A percentile compares a stretch with the other conserved stretches of the same genome.
phyloP scores from a whole-genome alignment of 1,140 invertebrate species.

The Drosophila aff. region DNA sequence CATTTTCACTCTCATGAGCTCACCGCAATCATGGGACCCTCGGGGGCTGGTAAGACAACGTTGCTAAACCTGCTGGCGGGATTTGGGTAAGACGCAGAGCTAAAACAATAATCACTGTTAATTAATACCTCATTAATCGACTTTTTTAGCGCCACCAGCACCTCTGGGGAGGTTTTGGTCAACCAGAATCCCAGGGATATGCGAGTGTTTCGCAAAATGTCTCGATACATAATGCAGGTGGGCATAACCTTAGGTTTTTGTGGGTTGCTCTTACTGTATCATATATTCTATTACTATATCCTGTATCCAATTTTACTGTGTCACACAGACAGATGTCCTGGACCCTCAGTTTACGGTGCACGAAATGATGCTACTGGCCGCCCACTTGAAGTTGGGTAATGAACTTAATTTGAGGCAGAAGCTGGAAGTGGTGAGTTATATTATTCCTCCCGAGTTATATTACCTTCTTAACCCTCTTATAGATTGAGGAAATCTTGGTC shows the following conservation, averaged over 20 bases:
- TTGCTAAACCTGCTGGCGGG: constrained; percentile 93
- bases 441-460: not conserved
- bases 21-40: constrained; percentile 92
- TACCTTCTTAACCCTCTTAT: too few relatives aligned
- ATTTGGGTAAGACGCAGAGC: constrained; percentile 88
- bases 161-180: constrained; percentile 88
- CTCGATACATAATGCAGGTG: constrained; percentile 96
- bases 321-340: constrained; percentile 90
- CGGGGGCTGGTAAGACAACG: constrained; percentile 96
- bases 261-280: not conserved
- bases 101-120: not conserved
- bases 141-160: constrained; percentile 72
- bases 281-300: not conserved
- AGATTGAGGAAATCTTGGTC: constrained; percentile 90
- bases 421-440: constrained; percentile 88
- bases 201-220: constrained; percentile 92
- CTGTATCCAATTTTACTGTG: too few relatives aligned
- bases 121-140: not conserved
- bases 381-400: constrained; percentile 93
- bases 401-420: constrained; percentile 88
- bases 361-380: constrained; percentile 94
- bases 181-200: constrained; percentile 92
- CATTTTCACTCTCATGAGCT: constrained; percentile 86
- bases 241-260: not conserved
- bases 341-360: constrained; percentile 93